Conservation (phyloP, 2,113 vertebrate genomes). For the sheep (Ovis aries) region DNA sequence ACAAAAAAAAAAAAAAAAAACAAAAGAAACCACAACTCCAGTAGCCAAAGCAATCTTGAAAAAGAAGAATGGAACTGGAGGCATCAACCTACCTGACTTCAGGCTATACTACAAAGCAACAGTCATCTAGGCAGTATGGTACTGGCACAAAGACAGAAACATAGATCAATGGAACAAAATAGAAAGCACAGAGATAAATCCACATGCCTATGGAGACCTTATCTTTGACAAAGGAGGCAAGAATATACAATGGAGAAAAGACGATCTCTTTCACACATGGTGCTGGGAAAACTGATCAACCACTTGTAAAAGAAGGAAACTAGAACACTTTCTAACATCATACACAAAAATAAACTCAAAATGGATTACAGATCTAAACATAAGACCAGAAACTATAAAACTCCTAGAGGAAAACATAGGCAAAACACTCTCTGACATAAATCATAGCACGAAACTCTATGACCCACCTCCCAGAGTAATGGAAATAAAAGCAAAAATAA, state of each 20-base stretch:
- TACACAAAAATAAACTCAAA: neutral
- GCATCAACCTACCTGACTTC: neutral
- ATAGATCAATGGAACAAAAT: neutral
- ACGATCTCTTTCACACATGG: neutral
- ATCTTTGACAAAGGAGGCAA: neutral
- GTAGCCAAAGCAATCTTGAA: neutral
- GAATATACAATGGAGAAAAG: neutral
- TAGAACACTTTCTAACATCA: neutral
- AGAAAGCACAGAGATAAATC: neutral
- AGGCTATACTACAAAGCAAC: neutral
- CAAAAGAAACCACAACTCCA: neutral
- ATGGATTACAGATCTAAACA: neutral
- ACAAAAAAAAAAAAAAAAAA: neutral
- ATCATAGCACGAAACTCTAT: neutral
- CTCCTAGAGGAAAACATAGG: neutral
- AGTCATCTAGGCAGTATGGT: neutral
- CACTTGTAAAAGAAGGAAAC: neutral
- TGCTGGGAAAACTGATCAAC: neutral
- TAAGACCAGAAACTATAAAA: neutral
- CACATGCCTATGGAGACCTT: accelerated
- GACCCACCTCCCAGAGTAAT: neutral
- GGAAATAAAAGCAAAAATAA: neutral
- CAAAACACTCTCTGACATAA: neutral
- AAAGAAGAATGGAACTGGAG: neutral
- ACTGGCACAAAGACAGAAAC: neutral